Conservation (phyloP, 2,113 vertebrate genomes). For the Protobothrops flavoviridis region DNA sequence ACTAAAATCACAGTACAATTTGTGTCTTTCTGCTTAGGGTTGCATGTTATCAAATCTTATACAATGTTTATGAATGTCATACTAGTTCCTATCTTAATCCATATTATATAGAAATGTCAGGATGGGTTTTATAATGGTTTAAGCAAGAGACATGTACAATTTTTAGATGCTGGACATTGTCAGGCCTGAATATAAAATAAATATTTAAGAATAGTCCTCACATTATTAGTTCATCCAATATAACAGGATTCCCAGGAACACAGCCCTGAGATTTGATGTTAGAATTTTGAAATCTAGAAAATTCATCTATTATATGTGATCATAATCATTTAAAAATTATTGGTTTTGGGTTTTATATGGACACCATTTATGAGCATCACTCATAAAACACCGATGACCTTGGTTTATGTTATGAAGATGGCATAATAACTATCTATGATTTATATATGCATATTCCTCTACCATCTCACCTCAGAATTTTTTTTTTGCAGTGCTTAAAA, state of each 20-base stretch:
- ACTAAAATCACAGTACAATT: neutral
- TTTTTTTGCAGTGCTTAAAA: neutral
- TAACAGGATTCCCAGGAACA: neutral
- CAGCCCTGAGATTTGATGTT: neutral
- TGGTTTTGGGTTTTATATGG: neutral
- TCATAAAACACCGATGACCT: neutral
- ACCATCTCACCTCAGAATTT: neutral
- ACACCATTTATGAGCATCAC: neutral
- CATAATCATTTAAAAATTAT: neutral
- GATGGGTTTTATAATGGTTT: neutral
- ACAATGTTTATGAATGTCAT: neutral
- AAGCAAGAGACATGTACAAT: neutral
- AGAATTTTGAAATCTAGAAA: neutral
- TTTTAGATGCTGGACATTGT: neutral
- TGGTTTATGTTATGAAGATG: neutral
- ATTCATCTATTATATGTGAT: neutral
- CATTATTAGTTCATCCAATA: neutral
- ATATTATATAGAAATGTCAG: neutral
- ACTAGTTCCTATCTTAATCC: neutral
- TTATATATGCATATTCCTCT: neutral
- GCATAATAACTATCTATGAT: neutral
- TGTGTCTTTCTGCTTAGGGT: neutral
- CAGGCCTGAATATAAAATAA: neutral
- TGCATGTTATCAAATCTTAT: neutral
- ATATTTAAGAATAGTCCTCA: neutral